These are phyloP conservation scores for Montipora efflorescens DNA, from an alignment of 64 coral and sea anemone genomes.

Conservation along the genomic window DNA sequence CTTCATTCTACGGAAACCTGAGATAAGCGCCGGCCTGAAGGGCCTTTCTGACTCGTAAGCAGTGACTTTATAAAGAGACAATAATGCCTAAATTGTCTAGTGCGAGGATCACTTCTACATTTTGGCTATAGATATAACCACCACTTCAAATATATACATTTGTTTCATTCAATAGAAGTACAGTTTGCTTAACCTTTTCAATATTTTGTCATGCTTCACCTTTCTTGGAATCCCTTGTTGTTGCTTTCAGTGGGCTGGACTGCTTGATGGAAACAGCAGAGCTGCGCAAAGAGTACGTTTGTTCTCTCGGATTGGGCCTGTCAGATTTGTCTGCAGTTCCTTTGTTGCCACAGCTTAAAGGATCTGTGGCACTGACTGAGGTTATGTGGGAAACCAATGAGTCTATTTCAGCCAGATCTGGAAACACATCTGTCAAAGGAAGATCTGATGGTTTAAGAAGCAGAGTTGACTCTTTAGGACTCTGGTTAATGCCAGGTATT, in stretches of 20 bases:
- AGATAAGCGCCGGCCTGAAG: too few relatives aligned
- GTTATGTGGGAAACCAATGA: neutral
- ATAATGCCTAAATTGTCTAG: too few relatives aligned
- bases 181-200: neutral
- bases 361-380: neutral
- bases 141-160: too few relatives aligned
- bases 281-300: neutral
- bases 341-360: neutral
- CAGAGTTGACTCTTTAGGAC: neutral
- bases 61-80: too few relatives aligned
- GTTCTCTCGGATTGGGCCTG: neutral
- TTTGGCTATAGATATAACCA: too few relatives aligned
- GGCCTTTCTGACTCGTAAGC: too few relatives aligned
- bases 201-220: neutral
- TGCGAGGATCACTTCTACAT: too few relatives aligned
- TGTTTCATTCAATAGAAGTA: too few relatives aligned
- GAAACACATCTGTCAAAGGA: slow-evolving; percentile 22
- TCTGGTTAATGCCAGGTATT: slow-evolving; percentile 34
- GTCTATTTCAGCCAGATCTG: slow-evolving; percentile 28
- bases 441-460: slow-evolving; percentile 7
- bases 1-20: too few relatives aligned
- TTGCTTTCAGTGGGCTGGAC: slow-evolving; percentile 2
- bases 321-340: neutral
- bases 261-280: neutral
- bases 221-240: slow-evolving; percentile 19